Evolutionary conservation across 2,113 vertebrate genomes (phyloP), one percentile per base, ranked within the genome.

Genomic region (Tangachromis dhanisi): DNA sequence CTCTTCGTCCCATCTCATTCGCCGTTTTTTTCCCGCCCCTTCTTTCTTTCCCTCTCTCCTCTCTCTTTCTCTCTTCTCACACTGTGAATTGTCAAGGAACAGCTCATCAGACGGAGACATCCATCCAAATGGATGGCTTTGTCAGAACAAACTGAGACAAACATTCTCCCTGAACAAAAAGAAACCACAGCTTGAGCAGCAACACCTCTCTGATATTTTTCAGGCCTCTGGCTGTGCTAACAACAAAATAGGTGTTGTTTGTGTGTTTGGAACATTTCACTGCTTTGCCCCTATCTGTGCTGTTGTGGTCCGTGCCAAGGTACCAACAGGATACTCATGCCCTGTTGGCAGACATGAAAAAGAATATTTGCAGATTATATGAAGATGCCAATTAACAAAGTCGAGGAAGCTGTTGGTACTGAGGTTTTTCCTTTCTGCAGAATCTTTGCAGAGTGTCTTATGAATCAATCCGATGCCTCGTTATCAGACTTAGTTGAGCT

Each of bases 211-310:
- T 85, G 86, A 92, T 94, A 87, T 92, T 88, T 87, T 81, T 78
- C 14, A 49, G 90, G 86, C 91, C 87, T 85, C 88, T 89, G 89
- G 92, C 93, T 92, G 92, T 81, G 91, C 92, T 89, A 87, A 93
- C 85, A 93, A 89, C 86, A 78, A 88, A 95, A 93, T 86, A 94
- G 90, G 89, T 93, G 90, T 90, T 90, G 93, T 91, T 93, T 92
- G 83, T 88, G 89, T 73, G 71, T 84, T 55, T 88, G 84, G 90
- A 90, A 91, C 89, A 88, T 88, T 93, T 91, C 68, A 87, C 87
- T 89, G 80, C 83, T 89, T 86, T 81, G 83, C 89, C 86, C 81
- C 85, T 84, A 12, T 88, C 89, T 88, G 68, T 85, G 89, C 87
- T 88, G 66, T 87, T 81, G 51, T 51, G 24, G 83, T 86, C 45